Base-by-base conservation (phyloP, 2,888 invertebrate species). In the Conus canariensis region DNA sequence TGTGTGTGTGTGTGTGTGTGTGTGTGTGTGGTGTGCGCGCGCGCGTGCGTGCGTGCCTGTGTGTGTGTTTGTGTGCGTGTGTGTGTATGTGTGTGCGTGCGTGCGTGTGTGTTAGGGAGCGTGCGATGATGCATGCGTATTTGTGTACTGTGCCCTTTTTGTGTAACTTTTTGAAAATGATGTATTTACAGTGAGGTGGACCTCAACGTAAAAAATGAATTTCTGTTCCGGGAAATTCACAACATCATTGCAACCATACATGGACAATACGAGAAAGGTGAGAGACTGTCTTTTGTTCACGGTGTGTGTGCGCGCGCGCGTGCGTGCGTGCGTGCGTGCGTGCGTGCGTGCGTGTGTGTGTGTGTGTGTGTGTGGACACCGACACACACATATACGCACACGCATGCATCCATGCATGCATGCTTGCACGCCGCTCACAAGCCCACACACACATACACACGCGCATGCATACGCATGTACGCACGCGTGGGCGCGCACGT, bases 191-290 rank as follows among this genome's bases (percentile, higher is more conserved):
- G 85, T 30, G 80, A 92, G 67, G 94, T 95, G 10, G 93, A 93
- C 60, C 88, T 95, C 45, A 93, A 93, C 56, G 95, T 95, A 0
- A 93, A 93, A 74, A 95, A 95, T 89, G 91, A 93, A 58, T 91
- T 93, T 56, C 92, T 92, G 82, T 91, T 93, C 82, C 91, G 94
- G 90, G 94, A 94, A 64, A 95, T 95, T 25, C 93, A 94, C 74
- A 96, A 96, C 91, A 94, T 95, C 12, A 93, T 96, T 12, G 96
- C 95, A 22, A 92, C 95, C 19, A 94, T 96, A 45, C 92, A 94
- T 90, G 96, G 96, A 2, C 94, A 94, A 90, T 94, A 94, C 90
- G 96, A 96, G 93, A 93, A 95, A 94, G 95, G 95, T 95, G 91
- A 91, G 87, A 1, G 2, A 14, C 80, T 30, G 8, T 30, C 80